phyloP scores from a whole-genome alignment of 2,888 invertebrate genomes.

The Trilocha varians region DNA sequence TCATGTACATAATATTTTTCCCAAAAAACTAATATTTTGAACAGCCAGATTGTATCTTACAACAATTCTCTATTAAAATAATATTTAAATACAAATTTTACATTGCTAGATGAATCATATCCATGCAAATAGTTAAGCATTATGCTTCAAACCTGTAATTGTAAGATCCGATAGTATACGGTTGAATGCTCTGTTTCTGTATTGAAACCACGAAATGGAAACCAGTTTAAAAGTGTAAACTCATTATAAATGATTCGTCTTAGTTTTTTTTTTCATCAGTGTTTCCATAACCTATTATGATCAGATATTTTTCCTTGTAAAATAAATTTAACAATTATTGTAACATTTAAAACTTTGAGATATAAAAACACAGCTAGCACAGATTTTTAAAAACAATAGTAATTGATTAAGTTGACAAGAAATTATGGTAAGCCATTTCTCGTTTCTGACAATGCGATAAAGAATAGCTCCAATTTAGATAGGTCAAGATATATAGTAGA shows the following conservation, averaged over 20 bases:
- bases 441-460: too few relatives aligned
- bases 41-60: not conserved
- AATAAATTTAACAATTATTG: too few relatives aligned
- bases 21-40: not conserved
- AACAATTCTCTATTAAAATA: not conserved
- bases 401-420: too few relatives aligned
- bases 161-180: slow-evolving; percentile 38
- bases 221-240: not conserved
- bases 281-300: too few relatives aligned
- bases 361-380: too few relatives aligned
- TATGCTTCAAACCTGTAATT: slow-evolving; percentile 33
- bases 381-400: too few relatives aligned
- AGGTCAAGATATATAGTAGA: too few relatives aligned
- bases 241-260: not conserved
- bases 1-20: not conserved
- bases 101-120: slow-evolving; percentile 39
- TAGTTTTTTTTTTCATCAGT: too few relatives aligned
- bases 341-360: too few relatives aligned
- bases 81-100: slow-evolving; percentile 16
- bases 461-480: too few relatives aligned
- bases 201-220: slow-evolving; percentile 1
- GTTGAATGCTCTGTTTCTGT: slow-evolving; percentile 14
- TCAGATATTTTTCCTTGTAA: too few relatives aligned
- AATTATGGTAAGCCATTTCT: too few relatives aligned
- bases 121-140: slow-evolving; percentile 34